Base-by-base conservation (phyloP, 1,140 invertebrate genomes). In the Maniola jurtina region DNA sequence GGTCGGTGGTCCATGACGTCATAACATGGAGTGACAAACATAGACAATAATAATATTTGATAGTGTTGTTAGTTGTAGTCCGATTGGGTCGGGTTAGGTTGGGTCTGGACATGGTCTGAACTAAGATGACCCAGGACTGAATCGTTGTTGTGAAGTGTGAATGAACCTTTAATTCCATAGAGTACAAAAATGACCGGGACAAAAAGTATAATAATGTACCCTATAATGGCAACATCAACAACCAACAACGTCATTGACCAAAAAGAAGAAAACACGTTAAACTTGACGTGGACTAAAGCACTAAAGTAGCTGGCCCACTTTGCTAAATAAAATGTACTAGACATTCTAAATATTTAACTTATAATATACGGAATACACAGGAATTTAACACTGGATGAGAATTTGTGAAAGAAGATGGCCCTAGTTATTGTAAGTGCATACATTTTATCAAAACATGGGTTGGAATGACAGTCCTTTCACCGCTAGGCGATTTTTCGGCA, bases 231-330 rank as follows among this genome's bases (percentile, higher is more conserved):
- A 88, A 88, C 69, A 80, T 25, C 25, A 1, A 25, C 25, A 25
- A 2, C 25, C 25, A 25, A 25, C 25, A 25, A 25, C 25, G 25
- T 25, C 25, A 68, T 58, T 76, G 76, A 76, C 86, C 86, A 89
- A 83, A 89, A 88, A 89, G 85, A 89, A 89, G 69, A 83, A 89
- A 90, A 89, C 88, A 90, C 88, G 88, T 89, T 89, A 89, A 89
- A 90, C 85, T 90, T 90, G 86, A 90, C 88, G 88, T 90, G 88
- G 88, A 90, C 84, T 84, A 83, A 80, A 87, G 81, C 84, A 90
- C 84, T 84, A 83, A 80, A 87, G 81, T 85, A 84, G 79, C 84
- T 90, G 88, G 88, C 72, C 75, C 76, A 80, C 72, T 68, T 63
- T 56, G 45, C 42, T 64, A 68, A 70, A 56, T 71, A 77, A 75